phyloP scores from a whole-genome alignment of 2,888 invertebrate genomes.

The Anarsia innoxiella region DNA sequence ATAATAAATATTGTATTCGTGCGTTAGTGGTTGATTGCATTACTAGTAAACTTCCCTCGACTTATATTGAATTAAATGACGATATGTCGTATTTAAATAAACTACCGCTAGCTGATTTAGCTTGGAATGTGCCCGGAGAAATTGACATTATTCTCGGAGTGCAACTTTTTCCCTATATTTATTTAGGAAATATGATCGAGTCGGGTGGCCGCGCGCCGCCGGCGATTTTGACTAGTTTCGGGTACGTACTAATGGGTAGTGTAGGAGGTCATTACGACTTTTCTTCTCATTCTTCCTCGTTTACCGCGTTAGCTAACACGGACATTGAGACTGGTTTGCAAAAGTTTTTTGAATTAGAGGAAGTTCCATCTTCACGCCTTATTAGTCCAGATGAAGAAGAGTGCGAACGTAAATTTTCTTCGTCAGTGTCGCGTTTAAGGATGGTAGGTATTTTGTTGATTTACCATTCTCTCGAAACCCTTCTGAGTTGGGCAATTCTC shows the following conservation, averaged over 20 bases:
- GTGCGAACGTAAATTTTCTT: constrained; percentile 3
- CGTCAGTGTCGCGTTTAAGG: not conserved
- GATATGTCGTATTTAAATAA: not conserved
- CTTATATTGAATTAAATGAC: constrained; percentile 3
- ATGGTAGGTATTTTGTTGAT: constrained; percentile 5
- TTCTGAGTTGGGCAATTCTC: constrained; percentile 11
- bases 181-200: constrained; percentile 5
- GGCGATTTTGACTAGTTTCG: constrained; percentile 9
- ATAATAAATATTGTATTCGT: too few species aligned
- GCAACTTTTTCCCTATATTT: constrained; percentile 12
- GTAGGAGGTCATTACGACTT: not conserved
- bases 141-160: constrained; percentile 12
- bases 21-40: too few species aligned
- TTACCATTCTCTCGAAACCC: constrained; percentile 9
- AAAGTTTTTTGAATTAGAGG: constrained; percentile 9
- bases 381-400: constrained; percentile 12
- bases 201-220: constrained; percentile 6
- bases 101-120: constrained; percentile 10
- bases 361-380: not conserved
- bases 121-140: constrained; percentile 13
- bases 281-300: not conserved
- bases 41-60: constrained; percentile 11
- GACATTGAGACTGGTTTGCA: constrained; percentile 7
- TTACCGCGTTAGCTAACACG: not conserved
- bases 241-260: constrained; percentile 11